These are phyloP conservation scores for Netelia inedita DNA, from an alignment of 2,888 invertebrate genomes.

Conservation along the genomic window DNA sequence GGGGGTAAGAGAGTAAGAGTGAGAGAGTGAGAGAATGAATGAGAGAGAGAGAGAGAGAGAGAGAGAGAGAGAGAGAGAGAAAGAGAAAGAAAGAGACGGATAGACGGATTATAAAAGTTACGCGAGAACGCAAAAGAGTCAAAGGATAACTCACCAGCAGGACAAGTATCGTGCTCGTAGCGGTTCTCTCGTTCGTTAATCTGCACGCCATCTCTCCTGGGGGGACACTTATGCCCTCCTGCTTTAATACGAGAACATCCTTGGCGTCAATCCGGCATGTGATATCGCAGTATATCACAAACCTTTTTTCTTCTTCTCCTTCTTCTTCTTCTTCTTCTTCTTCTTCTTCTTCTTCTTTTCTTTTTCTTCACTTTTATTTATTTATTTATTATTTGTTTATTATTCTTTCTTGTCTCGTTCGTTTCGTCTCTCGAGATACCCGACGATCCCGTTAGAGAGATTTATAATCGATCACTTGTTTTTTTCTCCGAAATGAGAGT, in stretches of 20 bases:
- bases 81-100: conserved; percentile 13
- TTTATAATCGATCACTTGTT: conserved; percentile 42
- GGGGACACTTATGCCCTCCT: conserved; percentile 69
- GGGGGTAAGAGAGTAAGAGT: conserved; percentile 14
- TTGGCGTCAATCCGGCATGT: conserved; percentile 59
- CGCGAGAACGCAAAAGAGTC: conserved; percentile 54
- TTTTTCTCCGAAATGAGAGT: conserved; percentile 51
- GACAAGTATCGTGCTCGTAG: conserved; percentile 82
- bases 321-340: not conserved
- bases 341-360: too few species aligned
- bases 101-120: conserved; percentile 38
- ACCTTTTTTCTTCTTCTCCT: not conserved
- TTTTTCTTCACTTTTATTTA: not conserved
- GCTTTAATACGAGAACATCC: conserved; percentile 65
- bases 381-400: not conserved
- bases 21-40: not conserved
- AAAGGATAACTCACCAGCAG: conserved; percentile 81
- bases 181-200: conserved; percentile 80
- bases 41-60: conserved; percentile 8
- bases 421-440: conserved; percentile 58
- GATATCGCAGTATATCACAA: conserved; percentile 48
- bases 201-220: conserved; percentile 82
- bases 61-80: conserved; percentile 1
- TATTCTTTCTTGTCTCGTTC: conserved; percentile 54
- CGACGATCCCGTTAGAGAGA: conserved; percentile 14